A percentile compares a stretch with the other conserved stretches of the same genome.
phyloP scores from a whole-genome alignment of 2,113 vertebrate species.

The Cebus imitator region DNA sequence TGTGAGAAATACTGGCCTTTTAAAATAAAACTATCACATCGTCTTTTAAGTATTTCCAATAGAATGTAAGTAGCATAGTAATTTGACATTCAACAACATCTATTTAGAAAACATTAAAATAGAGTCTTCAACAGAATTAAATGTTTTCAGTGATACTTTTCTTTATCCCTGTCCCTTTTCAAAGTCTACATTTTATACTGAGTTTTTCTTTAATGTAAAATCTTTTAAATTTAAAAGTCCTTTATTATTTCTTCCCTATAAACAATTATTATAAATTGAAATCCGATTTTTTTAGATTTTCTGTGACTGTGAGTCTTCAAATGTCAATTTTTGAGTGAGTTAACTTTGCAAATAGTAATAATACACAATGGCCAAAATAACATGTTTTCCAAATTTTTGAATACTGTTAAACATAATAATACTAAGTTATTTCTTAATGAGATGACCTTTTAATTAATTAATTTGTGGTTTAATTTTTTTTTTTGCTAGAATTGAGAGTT shows the following conservation, averaged over 20 bases:
- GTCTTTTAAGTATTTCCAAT: conserved; percentile 29
- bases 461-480: neutral
- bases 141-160: neutral
- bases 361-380: neutral
- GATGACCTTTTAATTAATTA: neutral
- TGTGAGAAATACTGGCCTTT: conserved; percentile 11
- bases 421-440: neutral
- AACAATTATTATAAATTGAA: conserved; percentile 19
- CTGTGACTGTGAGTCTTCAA: neutral
- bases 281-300: neutral
- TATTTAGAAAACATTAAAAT: conserved; percentile 47
- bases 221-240: conserved; percentile 12
- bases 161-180: neutral
- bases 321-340: neutral
- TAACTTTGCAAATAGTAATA: neutral
- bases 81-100: neutral
- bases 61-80: neutral
- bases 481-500: neutral
- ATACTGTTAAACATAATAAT: neutral
- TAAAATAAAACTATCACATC: conserved; percentile 35
- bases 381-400: neutral
- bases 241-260: neutral
- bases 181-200: neutral
- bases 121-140: neutral
- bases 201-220: conserved; percentile 34